A percentile compares a stretch with the other conserved stretches of the same genome.
phyloP scores from a whole-genome alignment of 2,113 vertebrate species.

The Lagopus leucura region DNA sequence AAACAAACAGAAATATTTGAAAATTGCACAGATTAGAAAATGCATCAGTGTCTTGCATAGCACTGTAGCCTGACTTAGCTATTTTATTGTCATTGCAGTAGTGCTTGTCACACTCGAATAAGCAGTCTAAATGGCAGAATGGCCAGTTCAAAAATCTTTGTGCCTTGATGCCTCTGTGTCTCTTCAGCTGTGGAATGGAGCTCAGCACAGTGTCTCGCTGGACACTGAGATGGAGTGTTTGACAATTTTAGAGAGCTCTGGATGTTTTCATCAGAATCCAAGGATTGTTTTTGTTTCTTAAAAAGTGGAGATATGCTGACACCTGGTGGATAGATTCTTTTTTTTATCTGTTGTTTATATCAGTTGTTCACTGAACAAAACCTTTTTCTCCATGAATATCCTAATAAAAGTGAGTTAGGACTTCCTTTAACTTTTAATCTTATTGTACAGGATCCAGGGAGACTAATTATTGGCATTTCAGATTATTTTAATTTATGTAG shows the following conservation, averaged over 20 bases:
- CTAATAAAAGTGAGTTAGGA: not conserved
- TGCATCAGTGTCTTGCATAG: not conserved
- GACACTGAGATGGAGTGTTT: not conserved
- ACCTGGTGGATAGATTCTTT: slow-evolving; percentile 60
- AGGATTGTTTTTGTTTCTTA: not conserved
- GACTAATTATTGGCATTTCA: accelerated
- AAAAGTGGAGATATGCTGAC: slow-evolving; percentile 54
- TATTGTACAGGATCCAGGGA: not conserved
- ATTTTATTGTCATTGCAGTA: not conserved
- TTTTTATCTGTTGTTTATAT: not conserved
- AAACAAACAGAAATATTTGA: not conserved
- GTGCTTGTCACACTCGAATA: not conserved
- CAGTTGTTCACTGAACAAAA: not conserved
- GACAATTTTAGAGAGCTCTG: not conserved
- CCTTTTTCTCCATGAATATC: not conserved
- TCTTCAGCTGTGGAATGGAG: not conserved
- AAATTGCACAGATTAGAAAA: not conserved
- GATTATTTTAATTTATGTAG: not conserved
- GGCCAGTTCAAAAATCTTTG: not conserved
- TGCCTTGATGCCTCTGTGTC: not conserved
- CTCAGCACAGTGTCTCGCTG: not conserved
- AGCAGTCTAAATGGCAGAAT: not conserved
- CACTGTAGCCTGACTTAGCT: not conserved
- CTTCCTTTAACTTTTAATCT: not conserved
- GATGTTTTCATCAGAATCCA: accelerated